A percentile compares a stretch with the other conserved stretches of the same genome.
These are phyloP conservation scores for Creontiades dilutus DNA, from an alignment of 2,888 invertebrate genomes.

Conservation along the genomic window DNA sequence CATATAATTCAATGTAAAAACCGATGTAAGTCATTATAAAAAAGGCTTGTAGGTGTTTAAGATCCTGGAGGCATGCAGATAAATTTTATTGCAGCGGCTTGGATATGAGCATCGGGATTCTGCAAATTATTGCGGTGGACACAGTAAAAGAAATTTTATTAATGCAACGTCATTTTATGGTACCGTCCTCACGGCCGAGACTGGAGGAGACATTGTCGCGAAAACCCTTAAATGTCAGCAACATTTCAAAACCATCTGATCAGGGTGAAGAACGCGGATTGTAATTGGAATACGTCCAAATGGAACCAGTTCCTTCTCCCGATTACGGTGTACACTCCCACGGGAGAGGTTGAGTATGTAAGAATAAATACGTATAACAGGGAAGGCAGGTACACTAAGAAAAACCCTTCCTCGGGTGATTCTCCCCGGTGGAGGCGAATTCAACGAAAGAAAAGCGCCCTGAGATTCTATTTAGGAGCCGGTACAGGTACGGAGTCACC, in stretches of 20 bases:
- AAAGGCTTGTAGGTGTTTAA: no score
- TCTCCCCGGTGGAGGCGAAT: background rate
- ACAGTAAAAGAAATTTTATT: background rate
- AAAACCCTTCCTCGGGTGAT: background rate
- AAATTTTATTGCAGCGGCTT: no score
- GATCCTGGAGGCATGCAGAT: no score
- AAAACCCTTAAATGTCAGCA: constrained; percentile 40
- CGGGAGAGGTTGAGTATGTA: background rate
- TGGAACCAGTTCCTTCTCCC: constrained; percentile 7
- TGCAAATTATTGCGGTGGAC: background rate
- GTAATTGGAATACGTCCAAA: constrained; percentile 55
- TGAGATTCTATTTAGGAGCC: constrained; percentile 57
- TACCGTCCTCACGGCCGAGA: background rate
- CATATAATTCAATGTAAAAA: no score
- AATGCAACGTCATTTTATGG: background rate
- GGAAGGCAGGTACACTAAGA: background rate
- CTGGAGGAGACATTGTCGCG: background rate
- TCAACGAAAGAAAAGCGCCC: constrained; percentile 21
- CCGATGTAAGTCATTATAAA: no score
- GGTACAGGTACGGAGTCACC: constrained; percentile 51
- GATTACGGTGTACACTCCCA: background rate
- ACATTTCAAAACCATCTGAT: constrained; percentile 43
- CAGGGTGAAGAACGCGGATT: background rate
- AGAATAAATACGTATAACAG: constrained; percentile 1
- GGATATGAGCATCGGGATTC: no score